Evolutionary conservation across 2,113 vertebrate genomes (phyloP).

Genomic region (Lanius ludovicianus): DNA sequence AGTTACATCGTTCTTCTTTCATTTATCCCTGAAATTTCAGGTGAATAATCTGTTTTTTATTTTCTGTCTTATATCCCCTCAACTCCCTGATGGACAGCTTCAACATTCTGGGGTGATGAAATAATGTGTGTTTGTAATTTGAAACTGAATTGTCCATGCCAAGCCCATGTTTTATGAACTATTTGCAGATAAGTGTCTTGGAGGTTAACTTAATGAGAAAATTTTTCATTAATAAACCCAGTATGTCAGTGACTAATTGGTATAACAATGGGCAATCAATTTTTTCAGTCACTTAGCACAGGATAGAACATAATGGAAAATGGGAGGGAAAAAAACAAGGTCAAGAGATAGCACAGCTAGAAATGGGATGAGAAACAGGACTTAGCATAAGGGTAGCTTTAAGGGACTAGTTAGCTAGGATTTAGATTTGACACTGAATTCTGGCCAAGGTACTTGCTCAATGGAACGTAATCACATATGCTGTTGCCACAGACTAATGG

Average conservation of each 20-base stretch:
- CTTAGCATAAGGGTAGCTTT: background rate
- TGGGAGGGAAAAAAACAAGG: background rate
- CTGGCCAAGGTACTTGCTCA: background rate
- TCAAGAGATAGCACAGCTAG: background rate
- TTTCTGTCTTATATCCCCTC: background rate
- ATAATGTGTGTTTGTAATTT: background rate
- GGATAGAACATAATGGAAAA: background rate
- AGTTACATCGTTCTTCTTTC: background rate
- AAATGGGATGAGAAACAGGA: background rate
- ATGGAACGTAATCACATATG: background rate
- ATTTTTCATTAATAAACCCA: background rate
- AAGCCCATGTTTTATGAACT: background rate
- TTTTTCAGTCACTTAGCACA: background rate
- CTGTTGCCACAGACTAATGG: background rate
- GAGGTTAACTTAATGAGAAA: background rate
- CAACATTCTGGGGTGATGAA: background rate
- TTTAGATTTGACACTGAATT: background rate
- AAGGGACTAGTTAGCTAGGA: background rate
- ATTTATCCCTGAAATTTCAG: background rate
- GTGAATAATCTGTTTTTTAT: background rate
- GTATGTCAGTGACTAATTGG: background rate
- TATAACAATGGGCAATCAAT: background rate
- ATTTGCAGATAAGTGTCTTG: background rate
- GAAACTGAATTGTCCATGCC: background rate
- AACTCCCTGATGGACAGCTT: background rate